A percentile compares a stretch with the other conserved stretches of the same genome.
Conservation (phyloP, 2,797 vertebrate species). For the Hoplostethus atlanticus region DNA sequence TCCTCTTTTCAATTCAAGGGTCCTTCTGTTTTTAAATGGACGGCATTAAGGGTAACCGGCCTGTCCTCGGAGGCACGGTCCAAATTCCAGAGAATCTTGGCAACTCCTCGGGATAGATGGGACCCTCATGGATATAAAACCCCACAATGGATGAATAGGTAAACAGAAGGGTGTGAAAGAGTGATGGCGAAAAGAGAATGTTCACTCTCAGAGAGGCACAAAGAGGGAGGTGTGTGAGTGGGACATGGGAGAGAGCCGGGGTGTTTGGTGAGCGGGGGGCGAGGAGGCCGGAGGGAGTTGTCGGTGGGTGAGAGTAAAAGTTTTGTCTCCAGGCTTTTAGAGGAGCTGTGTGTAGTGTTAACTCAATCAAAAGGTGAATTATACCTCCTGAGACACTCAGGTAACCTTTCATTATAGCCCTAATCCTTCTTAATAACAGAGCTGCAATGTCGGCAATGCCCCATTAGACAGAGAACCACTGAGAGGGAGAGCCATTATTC, state of each 20-base stretch:
- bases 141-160: constrained; percentile 88
- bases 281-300: constrained; percentile 49
- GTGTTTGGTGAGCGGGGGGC: constrained; percentile 29
- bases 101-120: constrained; percentile 85
- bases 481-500: constrained; percentile 77
- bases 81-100: constrained; percentile 86
- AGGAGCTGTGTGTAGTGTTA: constrained; percentile 73
- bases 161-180: constrained; percentile 87
- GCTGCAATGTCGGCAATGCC: constrained; percentile 79
- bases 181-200: constrained; percentile 87
- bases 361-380: constrained; percentile 86
- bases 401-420: constrained; percentile 87
- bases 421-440: constrained; percentile 88
- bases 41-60: constrained; percentile 75
- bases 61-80: constrained; percentile 73
- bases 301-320: constrained; percentile 70
- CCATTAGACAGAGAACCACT: constrained; percentile 81
- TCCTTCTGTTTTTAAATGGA: constrained; percentile 71
- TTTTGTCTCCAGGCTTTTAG: constrained; percentile 75
- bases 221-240: constrained; percentile 75
- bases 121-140: constrained; percentile 84
- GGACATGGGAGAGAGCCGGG: constrained; percentile 71
- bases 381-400: constrained; percentile 82
- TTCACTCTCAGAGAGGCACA: constrained; percentile 80
- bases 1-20: constrained; percentile 75